Percentiles rank a stretch among this genome's conserved stretches.
Conservation (phyloP, 2,888 invertebrate genomes). For the Netelia melanura region DNA sequence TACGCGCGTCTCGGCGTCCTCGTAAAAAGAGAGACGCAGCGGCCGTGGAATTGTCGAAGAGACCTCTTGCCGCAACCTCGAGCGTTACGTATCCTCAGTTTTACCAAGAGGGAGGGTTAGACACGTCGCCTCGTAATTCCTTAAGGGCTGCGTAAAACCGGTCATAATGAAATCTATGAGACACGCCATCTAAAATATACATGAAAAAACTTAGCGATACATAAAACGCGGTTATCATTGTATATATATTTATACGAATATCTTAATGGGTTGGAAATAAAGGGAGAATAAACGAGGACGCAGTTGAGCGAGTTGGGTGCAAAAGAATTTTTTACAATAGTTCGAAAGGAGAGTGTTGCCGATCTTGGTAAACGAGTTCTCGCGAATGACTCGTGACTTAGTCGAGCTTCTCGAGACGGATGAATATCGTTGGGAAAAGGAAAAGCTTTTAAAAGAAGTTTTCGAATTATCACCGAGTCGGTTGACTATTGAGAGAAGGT, state of each 20-base stretch:
- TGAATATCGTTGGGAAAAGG: constrained; percentile 38
- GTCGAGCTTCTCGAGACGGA: constrained; percentile 7
- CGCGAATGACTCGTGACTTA: constrained; percentile 8
- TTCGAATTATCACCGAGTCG: constrained; percentile 15
- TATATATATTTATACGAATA: constrained; percentile 26
- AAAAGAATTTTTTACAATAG: constrained; percentile 36
- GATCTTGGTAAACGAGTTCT: constrained; percentile 36
- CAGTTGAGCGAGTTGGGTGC: background rate
- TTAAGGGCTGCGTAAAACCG: constrained; percentile 46
- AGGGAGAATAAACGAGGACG: constrained; percentile 38
- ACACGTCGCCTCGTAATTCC: constrained; percentile 50
- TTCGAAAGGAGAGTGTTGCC: background rate
- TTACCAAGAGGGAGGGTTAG: background rate
- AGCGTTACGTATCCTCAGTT: too few species aligned
- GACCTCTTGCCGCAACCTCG: background rate
- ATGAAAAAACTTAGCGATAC: constrained; percentile 14
- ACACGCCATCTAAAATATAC: constrained; percentile 37
- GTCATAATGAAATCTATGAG: constrained; percentile 57
- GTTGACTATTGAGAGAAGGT: background rate
- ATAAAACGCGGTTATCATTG: background rate
- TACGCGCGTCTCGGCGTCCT: constrained; percentile 41
- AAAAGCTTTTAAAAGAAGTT: constrained; percentile 7
- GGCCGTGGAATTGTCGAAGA: constrained; percentile 7
- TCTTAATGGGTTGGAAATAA: constrained; percentile 37
- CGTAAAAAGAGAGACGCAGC: constrained; percentile 39